A percentile compares a stretch with the other conserved stretches of the same genome.
Evolutionary conservation across 2,888 invertebrate genomes (phyloP).

Genomic region (Ichneumon xanthorius): DNA sequence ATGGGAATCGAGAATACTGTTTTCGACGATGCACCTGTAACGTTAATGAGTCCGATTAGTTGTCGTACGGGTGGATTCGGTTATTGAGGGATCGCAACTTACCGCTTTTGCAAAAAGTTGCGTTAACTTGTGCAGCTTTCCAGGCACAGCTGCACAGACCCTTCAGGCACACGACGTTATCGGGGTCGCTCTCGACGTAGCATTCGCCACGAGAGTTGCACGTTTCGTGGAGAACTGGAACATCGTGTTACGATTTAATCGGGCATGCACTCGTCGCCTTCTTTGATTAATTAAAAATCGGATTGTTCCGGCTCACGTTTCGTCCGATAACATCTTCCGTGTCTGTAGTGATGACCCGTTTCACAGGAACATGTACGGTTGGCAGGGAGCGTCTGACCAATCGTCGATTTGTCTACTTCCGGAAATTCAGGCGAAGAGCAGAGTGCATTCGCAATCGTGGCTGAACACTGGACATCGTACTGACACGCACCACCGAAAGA

Average conservation of each 20-base stretch:
- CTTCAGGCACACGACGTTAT: constrained; percentile 67
- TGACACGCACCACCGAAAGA: constrained; percentile 68
- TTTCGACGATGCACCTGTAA: constrained; percentile 48
- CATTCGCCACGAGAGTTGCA: constrained; percentile 75
- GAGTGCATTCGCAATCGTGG: constrained; percentile 58
- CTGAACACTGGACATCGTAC: constrained; percentile 73
- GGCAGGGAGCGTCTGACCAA: background rate
- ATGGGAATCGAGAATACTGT: constrained; percentile 36
- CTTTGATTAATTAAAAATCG: background rate
- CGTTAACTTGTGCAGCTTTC: background rate
- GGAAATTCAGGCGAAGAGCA: constrained; percentile 26
- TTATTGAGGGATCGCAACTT: background rate
- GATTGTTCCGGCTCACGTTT: constrained; percentile 44
- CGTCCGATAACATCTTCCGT: constrained; percentile 43
- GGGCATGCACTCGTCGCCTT: background rate
- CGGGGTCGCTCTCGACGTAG: constrained; percentile 67
- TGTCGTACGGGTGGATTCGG: background rate
- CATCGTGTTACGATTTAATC: constrained; percentile 40
- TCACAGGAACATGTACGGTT: constrained; percentile 50
- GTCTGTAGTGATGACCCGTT: constrained; percentile 42
- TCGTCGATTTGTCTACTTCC: constrained; percentile 11
- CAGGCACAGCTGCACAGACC: constrained; percentile 67
- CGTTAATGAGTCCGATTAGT: background rate
- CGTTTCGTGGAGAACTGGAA: constrained; percentile 73
- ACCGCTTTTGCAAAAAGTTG: constrained; percentile 18